Evolutionary conservation across 2,888 invertebrate species (phyloP).

Genomic region (Panorpa germanica): DNA sequence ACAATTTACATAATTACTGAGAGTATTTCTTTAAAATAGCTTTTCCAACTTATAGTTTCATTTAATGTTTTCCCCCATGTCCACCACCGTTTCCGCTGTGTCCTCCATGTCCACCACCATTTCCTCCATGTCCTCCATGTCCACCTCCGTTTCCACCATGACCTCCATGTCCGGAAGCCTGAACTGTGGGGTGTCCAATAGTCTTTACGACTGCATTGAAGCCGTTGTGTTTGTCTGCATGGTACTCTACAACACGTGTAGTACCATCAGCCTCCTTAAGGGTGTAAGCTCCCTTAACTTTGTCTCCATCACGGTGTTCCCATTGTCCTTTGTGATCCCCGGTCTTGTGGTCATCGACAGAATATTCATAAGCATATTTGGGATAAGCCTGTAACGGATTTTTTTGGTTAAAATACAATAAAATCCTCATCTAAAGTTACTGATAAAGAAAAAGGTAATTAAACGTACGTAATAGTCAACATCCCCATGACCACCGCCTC

Average conservation of each 20-base stretch:
- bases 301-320: slow-evolving; percentile 38
- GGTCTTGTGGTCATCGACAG: slow-evolving; percentile 39
- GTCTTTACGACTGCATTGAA: slow-evolving; percentile 32
- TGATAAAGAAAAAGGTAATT: too few relatives aligned
- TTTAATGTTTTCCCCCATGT: too few relatives aligned
- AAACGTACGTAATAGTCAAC: slow-evolving; percentile 27
- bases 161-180: too few relatives aligned
- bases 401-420: too few relatives aligned
- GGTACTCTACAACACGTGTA: slow-evolving; percentile 30
- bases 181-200: slow-evolving; percentile 28
- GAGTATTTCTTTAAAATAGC: too few relatives aligned
- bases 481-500: slow-evolving; percentile 18
- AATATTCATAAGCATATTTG: slow-evolving; percentile 37
- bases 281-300: slow-evolving; percentile 33
- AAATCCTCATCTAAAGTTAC: too few relatives aligned
- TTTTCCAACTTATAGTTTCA: too few relatives aligned
- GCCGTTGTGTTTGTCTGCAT: slow-evolving; percentile 29
- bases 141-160: too few relatives aligned
- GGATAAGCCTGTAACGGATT: slow-evolving; percentile 35
- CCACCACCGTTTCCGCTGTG: too few relatives aligned
- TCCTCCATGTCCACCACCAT: too few relatives aligned
- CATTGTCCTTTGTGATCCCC: slow-evolving; percentile 39
- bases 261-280: slow-evolving; percentile 31
- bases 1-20: too few relatives aligned
- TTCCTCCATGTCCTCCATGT: too few relatives aligned